Evolutionary conservation across 2,888 invertebrate genomes (phyloP), one percentile per base, ranked within the genome.

Genomic region (Cephus rjabovi): DNA sequence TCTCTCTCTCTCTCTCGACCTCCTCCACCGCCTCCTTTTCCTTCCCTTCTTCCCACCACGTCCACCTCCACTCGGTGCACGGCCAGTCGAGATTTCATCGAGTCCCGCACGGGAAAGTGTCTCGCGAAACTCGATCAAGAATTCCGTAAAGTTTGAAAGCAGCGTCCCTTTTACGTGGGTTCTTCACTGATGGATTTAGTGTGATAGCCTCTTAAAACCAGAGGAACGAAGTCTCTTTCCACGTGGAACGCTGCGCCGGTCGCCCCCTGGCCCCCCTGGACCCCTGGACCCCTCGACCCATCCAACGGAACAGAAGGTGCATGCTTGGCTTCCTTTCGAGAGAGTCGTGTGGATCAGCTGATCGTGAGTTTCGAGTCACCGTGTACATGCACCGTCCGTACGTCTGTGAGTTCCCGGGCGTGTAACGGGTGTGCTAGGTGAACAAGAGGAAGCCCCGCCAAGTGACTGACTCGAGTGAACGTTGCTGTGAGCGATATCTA

Each of bases 281-380:
- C 34, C 34, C 34, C 34, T 34, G 9, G 34, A 15, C 1, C 15
- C 40, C 40, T 4, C 40, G 4, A 34, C 11, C 34, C 40, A 12
- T 40, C 56, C 2, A 40, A 23, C 23, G 1, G 56, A 23, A 23
- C 56, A 56, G 56, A 56, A 56, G 56, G 56, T 23, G 56, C 23
- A 56, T 23, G 56, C 56, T 56, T 56, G 56, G 56, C 56, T 56
- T 56, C 56, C 23, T 56, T 56, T 56, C 56, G 56, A 56, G 56
- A 56, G 23, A 56, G 56, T 56, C 56, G 71, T 34, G 71, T 71
- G 31, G 71, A 71, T 31, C 71, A 71, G 71, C 71, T 71, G 71
- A 71, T 34, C 56, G 56, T 56, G 56, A 71, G 33, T 71, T 71
- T 71, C 71, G 71, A 33, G 33, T 9, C 71, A 71, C 71, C 71